Evolutionary conservation across 2,113 vertebrate species (phyloP), one percentile per base, ranked within the genome.

Genomic region (Tragelaphus strepsiceros): DNA sequence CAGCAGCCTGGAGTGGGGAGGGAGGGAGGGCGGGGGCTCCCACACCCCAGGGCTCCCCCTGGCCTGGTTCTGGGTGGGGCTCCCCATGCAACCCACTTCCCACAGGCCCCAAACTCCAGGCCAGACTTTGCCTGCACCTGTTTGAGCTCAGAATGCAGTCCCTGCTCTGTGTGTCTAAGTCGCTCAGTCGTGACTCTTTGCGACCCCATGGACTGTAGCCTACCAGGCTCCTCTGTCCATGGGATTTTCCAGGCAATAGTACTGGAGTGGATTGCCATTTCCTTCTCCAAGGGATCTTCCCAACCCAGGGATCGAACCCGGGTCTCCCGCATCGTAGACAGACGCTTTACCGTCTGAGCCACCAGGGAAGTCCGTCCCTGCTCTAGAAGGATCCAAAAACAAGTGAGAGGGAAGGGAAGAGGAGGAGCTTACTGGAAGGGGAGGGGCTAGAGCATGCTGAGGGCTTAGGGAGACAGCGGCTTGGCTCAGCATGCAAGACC

Each of bases 81-180:
- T 97, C 86, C 86, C 71, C 89, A 89, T 24, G 82, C 77, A 91
- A 87, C 93, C 95, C 91, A 87, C 86, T 97, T 98, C 94, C 96
- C 93, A 5, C 0, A 2, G 92, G 58, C 30, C 59, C 89, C 74
- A 16, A 96, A 97, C 86, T 96, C 93, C 96, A 97, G 97, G 86
- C 91, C 98, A 93, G 94, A 61, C 89, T 97, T 97, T 98, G 86
- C 62, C 62, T 97, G 93, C 97, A 98, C 98, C 98, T 97, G 96
- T 97, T 89, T 91, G 90, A 92, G 88, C 62, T 94, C 86, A 96
- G 80, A 80, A 86, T 56, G 35, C 80, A 88, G 83, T 83, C 80
- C 64, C 80, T 67, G 64, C 91, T 93, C 85, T 81, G n/a, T n/a
- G n/a, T n/a, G n/a, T n/a, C n/a, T n/a, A n/a, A n/a, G n/a, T n/a